phyloP scores from a whole-genome alignment of 1,140 invertebrate genomes.

The Procambarus clarkii region DNA sequence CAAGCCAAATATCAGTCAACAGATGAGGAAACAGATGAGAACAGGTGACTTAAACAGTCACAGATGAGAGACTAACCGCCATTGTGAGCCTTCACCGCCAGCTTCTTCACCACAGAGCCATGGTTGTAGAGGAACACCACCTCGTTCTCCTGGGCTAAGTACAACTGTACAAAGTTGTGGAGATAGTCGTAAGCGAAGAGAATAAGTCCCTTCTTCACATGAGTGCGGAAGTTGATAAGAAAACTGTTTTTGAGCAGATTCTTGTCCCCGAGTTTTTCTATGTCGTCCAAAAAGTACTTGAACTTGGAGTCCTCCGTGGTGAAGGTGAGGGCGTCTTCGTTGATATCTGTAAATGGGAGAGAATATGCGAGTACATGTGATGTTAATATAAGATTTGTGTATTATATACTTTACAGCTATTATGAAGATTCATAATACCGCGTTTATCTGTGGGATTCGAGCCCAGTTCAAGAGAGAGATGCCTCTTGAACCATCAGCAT shows the following conservation, averaged over 20 bases:
- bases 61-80: slow-evolving; percentile 12
- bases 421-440: too few species aligned
- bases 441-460: too few species aligned
- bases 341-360: slow-evolving; percentile 15
- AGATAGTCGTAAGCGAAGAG: slow-evolving; percentile 43
- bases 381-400: too few species aligned
- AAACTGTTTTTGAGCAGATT: slow-evolving; percentile 37
- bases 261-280: not conserved
- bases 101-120: not conserved
- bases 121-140: slow-evolving; percentile 47
- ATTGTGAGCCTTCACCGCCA: not conserved
- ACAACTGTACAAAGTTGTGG: slow-evolving; percentile 35
- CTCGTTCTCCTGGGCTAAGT: slow-evolving; percentile 9
- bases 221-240: slow-evolving; percentile 49
- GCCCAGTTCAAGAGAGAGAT: too few species aligned
- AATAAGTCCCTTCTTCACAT: slow-evolving; percentile 9
- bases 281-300: slow-evolving; percentile 50
- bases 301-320: slow-evolving; percentile 33
- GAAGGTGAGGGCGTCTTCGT: slow-evolving; percentile 49
- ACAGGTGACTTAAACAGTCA: not conserved
- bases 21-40: not conserved
- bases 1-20: too few species aligned
- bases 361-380: not conserved
- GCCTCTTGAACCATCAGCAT: too few species aligned
- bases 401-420: too few species aligned